phyloP scores from a whole-genome alignment of 2,888 invertebrate genomes.

The Hybos culiciformis region DNA sequence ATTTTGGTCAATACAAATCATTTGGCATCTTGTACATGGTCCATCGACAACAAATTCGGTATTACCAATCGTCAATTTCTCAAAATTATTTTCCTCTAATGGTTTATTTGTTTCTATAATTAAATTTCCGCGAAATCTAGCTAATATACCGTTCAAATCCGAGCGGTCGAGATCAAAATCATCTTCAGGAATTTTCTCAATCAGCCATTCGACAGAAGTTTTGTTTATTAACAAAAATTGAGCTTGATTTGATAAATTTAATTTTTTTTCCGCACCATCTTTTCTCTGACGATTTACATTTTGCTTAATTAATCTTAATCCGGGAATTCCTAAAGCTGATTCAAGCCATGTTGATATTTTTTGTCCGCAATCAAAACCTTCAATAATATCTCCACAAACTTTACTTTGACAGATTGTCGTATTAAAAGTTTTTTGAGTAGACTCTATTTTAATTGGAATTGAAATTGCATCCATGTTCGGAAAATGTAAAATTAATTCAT shows the following conservation, averaged over 20 bases:
- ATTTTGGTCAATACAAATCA: slow-evolving; percentile 86
- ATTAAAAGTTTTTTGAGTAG: slow-evolving; percentile 11
- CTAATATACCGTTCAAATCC: slow-evolving; percentile 45
- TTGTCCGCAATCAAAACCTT: slow-evolving; percentile 74
- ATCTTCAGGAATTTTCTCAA: slow-evolving; percentile 39
- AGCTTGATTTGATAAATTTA: slow-evolving; percentile 68
- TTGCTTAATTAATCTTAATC: slow-evolving; percentile 55
- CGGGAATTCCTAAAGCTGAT: slow-evolving; percentile 51
- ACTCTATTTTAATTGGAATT: slow-evolving; percentile 38
- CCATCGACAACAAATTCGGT: slow-evolving; percentile 50
- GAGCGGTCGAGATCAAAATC: slow-evolving; percentile 37
- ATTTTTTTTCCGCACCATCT: slow-evolving; percentile 22
- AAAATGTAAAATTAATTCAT: slow-evolving; percentile 43
- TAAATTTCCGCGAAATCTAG: slow-evolving; percentile 84
- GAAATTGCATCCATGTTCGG: slow-evolving; percentile 46
- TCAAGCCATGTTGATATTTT: slow-evolving; percentile 70
- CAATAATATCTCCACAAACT: slow-evolving; percentile 70
- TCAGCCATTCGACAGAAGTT: slow-evolving; percentile 61
- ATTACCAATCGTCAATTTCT: slow-evolving; percentile 48
- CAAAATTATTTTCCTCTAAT: slow-evolving; percentile 68
- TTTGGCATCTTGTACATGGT: slow-evolving; percentile 80
- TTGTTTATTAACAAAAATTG: slow-evolving; percentile 72
- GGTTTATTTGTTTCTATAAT: slow-evolving; percentile 56
- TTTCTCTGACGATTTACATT: slow-evolving; percentile 32
- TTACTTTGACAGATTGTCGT: slow-evolving; percentile 53